Evolutionary conservation across 2,888 invertebrate species (phyloP).

Genomic region (Andrena flavipes): DNA sequence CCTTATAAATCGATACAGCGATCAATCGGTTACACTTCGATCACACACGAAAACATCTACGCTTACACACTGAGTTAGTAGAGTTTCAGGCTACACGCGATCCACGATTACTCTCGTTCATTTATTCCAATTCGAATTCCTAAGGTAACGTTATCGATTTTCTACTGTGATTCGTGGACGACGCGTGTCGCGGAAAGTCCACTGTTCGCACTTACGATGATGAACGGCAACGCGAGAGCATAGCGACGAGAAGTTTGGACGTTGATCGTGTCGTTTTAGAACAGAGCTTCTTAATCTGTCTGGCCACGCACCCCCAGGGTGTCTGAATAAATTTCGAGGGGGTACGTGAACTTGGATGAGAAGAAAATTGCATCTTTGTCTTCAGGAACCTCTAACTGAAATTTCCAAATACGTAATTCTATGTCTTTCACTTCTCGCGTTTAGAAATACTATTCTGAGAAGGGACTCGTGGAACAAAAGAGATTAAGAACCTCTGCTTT

Average conservation of each 20-base stretch:
- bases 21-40: constrained; percentile 63
- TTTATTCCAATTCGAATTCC: not conserved
- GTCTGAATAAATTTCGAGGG: too few relatives aligned
- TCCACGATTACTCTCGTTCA: constrained; percentile 24
- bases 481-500: too few relatives aligned
- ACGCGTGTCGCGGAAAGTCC: constrained; percentile 17
- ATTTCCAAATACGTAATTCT: too few relatives aligned
- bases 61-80: constrained; percentile 66
- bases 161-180: constrained; percentile 15
- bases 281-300: too few relatives aligned
- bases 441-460: too few relatives aligned
- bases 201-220: constrained; percentile 52
- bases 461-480: too few relatives aligned
- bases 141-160: not conserved
- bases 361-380: too few relatives aligned
- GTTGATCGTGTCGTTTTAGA: constrained; percentile 38
- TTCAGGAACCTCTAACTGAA: too few relatives aligned
- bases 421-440: too few relatives aligned
- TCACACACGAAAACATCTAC: constrained; percentile 68
- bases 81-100: constrained; percentile 49
- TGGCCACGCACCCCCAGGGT: too few relatives aligned
- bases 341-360: too few relatives aligned
- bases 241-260: constrained; percentile 48
- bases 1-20: constrained; percentile 44
- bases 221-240: constrained; percentile 61